Evolutionary conservation across 2,113 vertebrate species (phyloP).

Genomic region (Mesitornis unicolor): DNA sequence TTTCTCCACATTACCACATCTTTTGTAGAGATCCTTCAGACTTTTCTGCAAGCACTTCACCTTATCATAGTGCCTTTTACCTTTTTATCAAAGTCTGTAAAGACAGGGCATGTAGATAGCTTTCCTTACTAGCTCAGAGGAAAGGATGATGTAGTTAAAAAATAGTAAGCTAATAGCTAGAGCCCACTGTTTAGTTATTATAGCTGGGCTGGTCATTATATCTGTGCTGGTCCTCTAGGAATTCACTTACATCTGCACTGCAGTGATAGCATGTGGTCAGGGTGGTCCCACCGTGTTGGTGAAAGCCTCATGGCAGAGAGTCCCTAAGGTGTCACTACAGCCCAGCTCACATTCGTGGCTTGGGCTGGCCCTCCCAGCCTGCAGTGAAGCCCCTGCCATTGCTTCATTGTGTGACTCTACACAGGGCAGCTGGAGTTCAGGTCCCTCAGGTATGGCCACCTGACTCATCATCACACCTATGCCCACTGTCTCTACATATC

Average conservation of each 20-base stretch:
- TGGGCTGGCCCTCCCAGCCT: not conserved
- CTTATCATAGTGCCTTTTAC: not conserved
- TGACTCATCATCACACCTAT: not conserved
- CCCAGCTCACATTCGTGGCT: rapidly evolving
- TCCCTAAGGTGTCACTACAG: not conserved
- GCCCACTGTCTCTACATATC: not conserved
- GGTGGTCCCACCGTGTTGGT: rapidly evolving
- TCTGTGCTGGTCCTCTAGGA: not conserved
- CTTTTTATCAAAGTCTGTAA: not conserved
- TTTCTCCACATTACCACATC: not conserved
- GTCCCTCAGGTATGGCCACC: not conserved
- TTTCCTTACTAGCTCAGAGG: not conserved
- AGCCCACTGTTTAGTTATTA: not conserved
- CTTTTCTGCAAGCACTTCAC: not conserved
- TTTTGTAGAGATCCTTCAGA: not conserved
- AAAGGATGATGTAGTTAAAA: not conserved
- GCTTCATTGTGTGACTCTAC: not conserved
- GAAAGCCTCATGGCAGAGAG: not conserved
- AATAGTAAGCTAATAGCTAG: not conserved
- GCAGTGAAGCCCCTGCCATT: not conserved
- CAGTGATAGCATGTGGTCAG: not conserved
- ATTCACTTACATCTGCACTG: not conserved
- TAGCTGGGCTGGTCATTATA: not conserved
- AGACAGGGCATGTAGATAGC: not conserved
- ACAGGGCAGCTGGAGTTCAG: not conserved